Percentiles rank a stretch among this genome's conserved stretches.
These are phyloP conservation scores for Pseudomyrmex flavicornis DNA, from an alignment of 1,140 invertebrate species.

Conservation along the genomic window DNA sequence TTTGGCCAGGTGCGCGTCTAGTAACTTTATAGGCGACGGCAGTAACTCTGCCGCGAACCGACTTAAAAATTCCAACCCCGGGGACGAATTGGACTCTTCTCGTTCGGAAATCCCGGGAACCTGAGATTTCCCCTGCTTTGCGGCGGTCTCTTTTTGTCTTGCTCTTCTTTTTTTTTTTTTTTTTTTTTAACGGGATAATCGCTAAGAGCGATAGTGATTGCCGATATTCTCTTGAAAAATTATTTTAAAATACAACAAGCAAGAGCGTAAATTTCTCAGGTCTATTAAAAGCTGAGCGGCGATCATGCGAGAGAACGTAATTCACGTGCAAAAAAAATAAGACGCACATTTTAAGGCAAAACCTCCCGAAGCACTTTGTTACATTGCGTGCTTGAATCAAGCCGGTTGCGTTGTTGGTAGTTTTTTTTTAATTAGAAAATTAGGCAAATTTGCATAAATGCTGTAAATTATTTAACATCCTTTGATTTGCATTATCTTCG, in stretches of 20 bases:
- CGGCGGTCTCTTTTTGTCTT: background rate
- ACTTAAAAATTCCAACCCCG: background rate
- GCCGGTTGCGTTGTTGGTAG: background rate
- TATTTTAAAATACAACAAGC: constrained; percentile 20
- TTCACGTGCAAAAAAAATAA: constrained; percentile 7
- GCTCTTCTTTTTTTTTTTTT: too few species aligned
- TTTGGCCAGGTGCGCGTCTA: constrained; percentile 38
- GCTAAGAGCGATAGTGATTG: background rate
- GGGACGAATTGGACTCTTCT: background rate
- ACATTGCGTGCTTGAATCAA: constrained; percentile 18
- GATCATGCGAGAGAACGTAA: constrained; percentile 28
- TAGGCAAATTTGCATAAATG: background rate
- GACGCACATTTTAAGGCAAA: constrained; percentile 14
- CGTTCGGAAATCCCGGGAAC: background rate
- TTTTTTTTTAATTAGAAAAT: background rate
- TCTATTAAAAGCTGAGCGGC: constrained; percentile 14
- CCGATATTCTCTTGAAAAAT: background rate
- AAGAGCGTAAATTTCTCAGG: background rate
- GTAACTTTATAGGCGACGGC: constrained; percentile 36
- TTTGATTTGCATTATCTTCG: background rate
- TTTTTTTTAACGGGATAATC: background rate
- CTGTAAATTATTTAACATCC: background rate
- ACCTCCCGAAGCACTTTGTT: constrained; percentile 25
- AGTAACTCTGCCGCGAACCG: constrained; percentile 28
- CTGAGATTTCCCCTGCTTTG: background rate